phyloP scores from a whole-genome alignment of 2,888 invertebrate genomes.

The Pterobdella sp. region DNA sequence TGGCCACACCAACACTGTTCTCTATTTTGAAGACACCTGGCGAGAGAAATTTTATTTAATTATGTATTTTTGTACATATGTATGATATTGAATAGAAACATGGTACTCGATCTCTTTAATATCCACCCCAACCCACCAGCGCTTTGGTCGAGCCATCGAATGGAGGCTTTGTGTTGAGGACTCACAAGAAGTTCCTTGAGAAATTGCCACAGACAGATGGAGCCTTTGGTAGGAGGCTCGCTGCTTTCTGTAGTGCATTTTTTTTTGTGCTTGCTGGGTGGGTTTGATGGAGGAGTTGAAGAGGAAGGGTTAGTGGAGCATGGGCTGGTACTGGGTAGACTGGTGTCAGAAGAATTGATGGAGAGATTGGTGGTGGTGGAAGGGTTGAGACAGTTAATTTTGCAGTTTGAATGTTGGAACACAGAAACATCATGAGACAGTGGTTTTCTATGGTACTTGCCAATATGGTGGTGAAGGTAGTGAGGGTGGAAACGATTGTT shows the following conservation, averaged over 20 bases:
- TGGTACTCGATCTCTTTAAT: neutral
- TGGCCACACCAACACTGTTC: conserved; percentile 89
- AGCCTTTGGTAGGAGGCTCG: conserved; percentile 4
- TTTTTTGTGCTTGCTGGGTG: neutral
- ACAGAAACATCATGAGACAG: too few relatives aligned
- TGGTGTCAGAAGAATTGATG: neutral
- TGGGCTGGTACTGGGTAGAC: neutral
- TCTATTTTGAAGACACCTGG: conserved; percentile 88
- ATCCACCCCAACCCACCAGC: conserved; percentile 59
- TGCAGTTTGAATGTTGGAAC: neutral
- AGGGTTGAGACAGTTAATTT: neutral
- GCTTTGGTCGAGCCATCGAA: conserved; percentile 88
- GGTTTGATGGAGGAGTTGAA: neutral
- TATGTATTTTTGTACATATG: too few relatives aligned
- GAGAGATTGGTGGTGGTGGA: neutral
- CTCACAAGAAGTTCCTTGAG: conserved; percentile 84
- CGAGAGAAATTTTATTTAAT: conserved; percentile 29
- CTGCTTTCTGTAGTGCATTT: neutral
- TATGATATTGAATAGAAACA: too few relatives aligned
- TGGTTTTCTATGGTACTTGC: too few relatives aligned
- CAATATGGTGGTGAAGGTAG: too few relatives aligned
- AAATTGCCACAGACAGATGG: conserved; percentile 96
- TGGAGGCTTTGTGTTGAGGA: conserved; percentile 85
- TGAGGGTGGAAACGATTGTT: neutral
- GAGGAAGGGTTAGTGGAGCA: neutral